Evolutionary conservation across 2,888 invertebrate species (phyloP), one percentile per base, ranked within the genome.

Genomic region (Zygogramma bicolorata): DNA sequence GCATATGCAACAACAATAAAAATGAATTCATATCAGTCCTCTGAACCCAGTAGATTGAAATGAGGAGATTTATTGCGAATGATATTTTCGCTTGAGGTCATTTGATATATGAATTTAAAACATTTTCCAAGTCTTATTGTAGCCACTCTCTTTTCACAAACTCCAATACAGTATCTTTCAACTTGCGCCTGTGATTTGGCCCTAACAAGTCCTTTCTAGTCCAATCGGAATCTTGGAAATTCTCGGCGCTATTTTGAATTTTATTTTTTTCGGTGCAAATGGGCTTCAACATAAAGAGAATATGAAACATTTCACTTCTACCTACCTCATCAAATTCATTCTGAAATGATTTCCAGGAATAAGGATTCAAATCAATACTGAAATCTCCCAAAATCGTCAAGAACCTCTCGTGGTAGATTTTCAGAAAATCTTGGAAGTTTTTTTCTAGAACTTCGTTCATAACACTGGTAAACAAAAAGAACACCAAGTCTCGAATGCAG

Each of bases 391-490:
- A 78, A 22, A 85, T 83, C 0, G 84, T 77, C 0, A 90, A 78
- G 66, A 92, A 89, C 0, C 85, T 86, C 0, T 88, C 84, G 76
- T 90, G 88, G 79, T 92, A 92, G 0, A 88, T 78, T 73, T 87
- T 84, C 0, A 91, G 79, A n/a, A 91, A 85, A 7, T 88, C 85
- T 3, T 90, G 87, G 63, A 87, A 85, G 73, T 90, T 84, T n/a
- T 87, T 76, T 0, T 87, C 87, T 4, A 89, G 79, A 0, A 89
- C 85, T 0, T 82, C 78, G 7, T 86, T 84, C 1, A 87, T 84
- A 1, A 90, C 87, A 75, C 91, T 91, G 0, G 90, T 88, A 38
- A 89, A 88, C 6, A 92, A 71, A 63, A 91, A 88, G 75, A 91
- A 91, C 0, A 89, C 81, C 13, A 92, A 78, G 80, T 92, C 92